phyloP scores from a whole-genome alignment of 1,140 invertebrate species.

The Euborellia annulipes region DNA sequence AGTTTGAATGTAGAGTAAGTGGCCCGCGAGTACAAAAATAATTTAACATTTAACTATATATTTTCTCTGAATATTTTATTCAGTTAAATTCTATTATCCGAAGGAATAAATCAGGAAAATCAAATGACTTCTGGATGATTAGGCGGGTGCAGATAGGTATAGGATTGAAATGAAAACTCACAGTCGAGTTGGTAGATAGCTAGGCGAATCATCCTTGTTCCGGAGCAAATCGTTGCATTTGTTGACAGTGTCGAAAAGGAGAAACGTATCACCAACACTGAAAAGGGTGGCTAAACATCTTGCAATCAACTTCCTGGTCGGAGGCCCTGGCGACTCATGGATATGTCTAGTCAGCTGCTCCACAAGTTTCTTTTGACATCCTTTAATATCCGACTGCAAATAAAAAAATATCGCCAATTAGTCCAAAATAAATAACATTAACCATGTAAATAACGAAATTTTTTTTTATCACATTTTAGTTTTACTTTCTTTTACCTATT shows the following conservation, averaged over 20 bases:
- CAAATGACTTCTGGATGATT: too few relatives aligned
- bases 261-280: slow-evolving; percentile 91
- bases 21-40: too few relatives aligned
- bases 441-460: too few relatives aligned
- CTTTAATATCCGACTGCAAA: slow-evolving; percentile 85
- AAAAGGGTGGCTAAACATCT: slow-evolving; percentile 88
- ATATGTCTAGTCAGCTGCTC: slow-evolving; percentile 83
- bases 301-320: slow-evolving; percentile 82
- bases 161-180: slow-evolving; percentile 41
- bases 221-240: slow-evolving; percentile 95
- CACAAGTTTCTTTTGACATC: slow-evolving; percentile 88
- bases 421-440: not conserved
- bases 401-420: slow-evolving; percentile 14
- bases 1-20: too few relatives aligned
- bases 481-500: too few relatives aligned
- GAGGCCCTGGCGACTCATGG: slow-evolving; percentile 76
- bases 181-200: slow-evolving; percentile 83
- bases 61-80: too few relatives aligned
- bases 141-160: slow-evolving; percentile 1
- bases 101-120: too few relatives aligned
- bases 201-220: slow-evolving; percentile 94
- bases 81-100: too few relatives aligned
- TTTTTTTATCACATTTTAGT: too few relatives aligned
- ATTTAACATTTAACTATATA: too few relatives aligned
- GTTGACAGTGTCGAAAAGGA: slow-evolving; percentile 94